A percentile compares a stretch with the other conserved stretches of the same genome.
phyloP scores from a whole-genome alignment of 2,888 invertebrate species.

The Stenolophus ochropezus region DNA sequence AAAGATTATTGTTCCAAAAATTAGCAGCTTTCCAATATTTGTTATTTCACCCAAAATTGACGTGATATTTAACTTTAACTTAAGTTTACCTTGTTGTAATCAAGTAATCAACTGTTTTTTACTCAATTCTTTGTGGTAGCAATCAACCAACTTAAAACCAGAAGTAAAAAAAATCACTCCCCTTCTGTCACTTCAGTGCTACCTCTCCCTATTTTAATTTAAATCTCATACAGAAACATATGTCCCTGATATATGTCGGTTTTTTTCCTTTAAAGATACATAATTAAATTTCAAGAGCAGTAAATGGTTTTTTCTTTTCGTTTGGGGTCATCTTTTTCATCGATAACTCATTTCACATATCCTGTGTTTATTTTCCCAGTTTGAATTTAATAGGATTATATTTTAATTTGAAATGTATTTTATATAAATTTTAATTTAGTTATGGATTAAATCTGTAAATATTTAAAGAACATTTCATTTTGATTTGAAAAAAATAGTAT shows the following conservation, averaged over 20 bases:
- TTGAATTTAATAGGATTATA: slow-evolving; percentile 33
- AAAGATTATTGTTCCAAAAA: no score
- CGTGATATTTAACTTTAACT: no score
- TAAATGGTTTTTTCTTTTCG: background rate
- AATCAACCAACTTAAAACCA: no score
- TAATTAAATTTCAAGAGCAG: slow-evolving; percentile 29
- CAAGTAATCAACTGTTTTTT: no score
- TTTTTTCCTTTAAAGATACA: background rate
- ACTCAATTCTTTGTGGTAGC: no score
- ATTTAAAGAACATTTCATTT: background rate
- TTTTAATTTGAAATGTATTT: slow-evolving; percentile 19
- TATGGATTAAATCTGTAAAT: background rate
- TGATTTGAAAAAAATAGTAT: no score
- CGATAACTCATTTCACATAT: slow-evolving; percentile 16
- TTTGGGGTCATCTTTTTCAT: background rate
- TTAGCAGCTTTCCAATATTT: no score
- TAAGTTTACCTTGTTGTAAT: no score
- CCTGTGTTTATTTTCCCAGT: slow-evolving; percentile 2
- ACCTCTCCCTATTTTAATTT: background rate
- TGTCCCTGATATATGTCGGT: slow-evolving; percentile 16
- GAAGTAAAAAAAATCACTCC: background rate
- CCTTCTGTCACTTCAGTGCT: background rate
- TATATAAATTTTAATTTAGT: slow-evolving; percentile 28
- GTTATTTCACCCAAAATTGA: no score
- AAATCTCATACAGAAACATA: slow-evolving; percentile 19